Evolutionary conservation across 2,888 invertebrate genomes (phyloP), one percentile per base, ranked within the genome.

Genomic region (Dysmachus trigonus): DNA sequence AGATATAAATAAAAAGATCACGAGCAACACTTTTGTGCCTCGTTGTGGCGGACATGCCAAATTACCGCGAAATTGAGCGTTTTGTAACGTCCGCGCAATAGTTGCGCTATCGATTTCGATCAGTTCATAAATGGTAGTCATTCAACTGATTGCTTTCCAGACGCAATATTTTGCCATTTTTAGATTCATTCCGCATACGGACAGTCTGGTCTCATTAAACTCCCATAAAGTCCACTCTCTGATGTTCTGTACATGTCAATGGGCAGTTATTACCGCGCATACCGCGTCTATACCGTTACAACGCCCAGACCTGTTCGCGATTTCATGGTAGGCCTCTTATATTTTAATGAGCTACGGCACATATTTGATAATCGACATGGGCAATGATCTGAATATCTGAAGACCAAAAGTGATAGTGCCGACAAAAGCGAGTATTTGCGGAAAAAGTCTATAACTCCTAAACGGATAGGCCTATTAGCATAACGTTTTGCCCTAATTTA

Each of bases 21-120:
- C 47, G 47, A 47, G 47, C n/a, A n/a, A 5, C 38, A 10, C 38
- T 30, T 74, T 74, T 74, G 74, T 31, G 2, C 3, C n/a, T 74
- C 74, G 33, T 74, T 74, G n/a, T n/a, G 31, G 31, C 74, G 74
- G 74, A 74, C 74, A 15, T 74, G 33, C n/a, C 33, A 74, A 74
- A 74, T 74, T 74, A 33, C 8, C 74, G 30, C 74, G 5, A 33
- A 74, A 74, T 74, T 74, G 18, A 31, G 35, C 33, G n/a, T 18
- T 35, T 30, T 74, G 74, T 30, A 35, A 31, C 33, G n/a, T 18
- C 18, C 74, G n/a, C 31, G 31, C 13, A 74, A 72, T 31, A 13
- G 72, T 6, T 4, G 30, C 47, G 22, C 72, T 72, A 27, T 72
- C 72, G 72, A 47, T 47, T 47, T 22, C 72, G 72, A 30, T 31